Base-by-base conservation (phyloP, 37 sponge, comb jelly and placozoan species). In the Crambe crambe region DNA sequence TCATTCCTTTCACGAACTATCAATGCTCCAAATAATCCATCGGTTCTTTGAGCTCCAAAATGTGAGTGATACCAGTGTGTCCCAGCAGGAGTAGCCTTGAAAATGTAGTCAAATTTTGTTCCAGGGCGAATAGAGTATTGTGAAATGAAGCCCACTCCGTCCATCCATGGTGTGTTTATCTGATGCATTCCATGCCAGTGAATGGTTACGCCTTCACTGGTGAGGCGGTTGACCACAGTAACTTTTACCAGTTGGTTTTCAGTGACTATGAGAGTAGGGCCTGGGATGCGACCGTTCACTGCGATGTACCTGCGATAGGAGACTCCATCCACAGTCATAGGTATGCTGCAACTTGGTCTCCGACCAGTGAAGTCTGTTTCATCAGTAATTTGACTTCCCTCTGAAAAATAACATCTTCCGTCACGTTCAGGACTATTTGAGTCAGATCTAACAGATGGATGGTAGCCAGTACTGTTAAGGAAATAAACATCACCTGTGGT, bases 41-140 rank as follows among this genome's bases (percentile, higher is more conserved):
- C 86, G 34, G 89, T 85, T 51, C 89, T 43, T 62, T 92, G 86
- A 29, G 81, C 78, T 21, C 86, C 89, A 31, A 61, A 68, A 74
- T 92, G 93, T 0, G 93, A 80, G 43, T 92, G 93, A 56, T 92
- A 92, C 93, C 93, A 92, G 79, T 80, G 77, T 20, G 93, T 92
- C 0, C 93, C 93, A 56, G 85, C 42, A 25, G 80, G 85, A 20
- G 34, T 58, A 8, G 86, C 85, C 30, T 41, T 77, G 62, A 92
- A 92, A 9, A 47, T 71, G 75, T 92, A 92, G 10, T 42, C 68
- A 57, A 85, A 92, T 17, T 31, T 67, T 39, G 72, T 42, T 3
- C 43, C 73, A 20, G 93, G 73, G 9, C 20, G 26, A 37, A 92
- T 92, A 15, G 81, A 81, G 54, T 78, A 81, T 26, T 92, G 93